These are phyloP conservation scores for Squalus acanthias DNA, from an alignment of 2,797 vertebrate genomes.

Conservation along the genomic window DNA sequence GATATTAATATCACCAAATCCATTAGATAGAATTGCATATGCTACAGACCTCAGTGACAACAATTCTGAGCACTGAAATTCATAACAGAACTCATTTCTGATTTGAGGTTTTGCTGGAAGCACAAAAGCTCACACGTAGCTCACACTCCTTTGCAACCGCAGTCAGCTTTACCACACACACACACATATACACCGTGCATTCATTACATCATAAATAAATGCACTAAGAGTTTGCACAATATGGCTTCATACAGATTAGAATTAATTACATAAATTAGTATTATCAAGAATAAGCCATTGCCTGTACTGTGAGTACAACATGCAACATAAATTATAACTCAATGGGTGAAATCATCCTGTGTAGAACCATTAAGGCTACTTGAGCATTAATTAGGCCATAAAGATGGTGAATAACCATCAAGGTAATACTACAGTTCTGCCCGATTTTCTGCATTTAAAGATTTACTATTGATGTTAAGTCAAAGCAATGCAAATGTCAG, in stretches of 20 bases:
- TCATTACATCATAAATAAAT: background rate
- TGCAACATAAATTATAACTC: background rate
- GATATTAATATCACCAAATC: background rate
- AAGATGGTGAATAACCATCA: background rate
- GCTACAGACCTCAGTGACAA: background rate
- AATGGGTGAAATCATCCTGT: background rate
- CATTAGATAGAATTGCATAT: background rate
- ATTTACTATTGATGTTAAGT: background rate
- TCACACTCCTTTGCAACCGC: background rate
- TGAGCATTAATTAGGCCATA: background rate
- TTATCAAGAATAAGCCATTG: background rate
- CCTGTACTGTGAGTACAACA: background rate
- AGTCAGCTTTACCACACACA: background rate
- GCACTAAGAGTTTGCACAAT: background rate
- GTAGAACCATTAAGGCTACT: background rate
- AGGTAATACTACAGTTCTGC: background rate
- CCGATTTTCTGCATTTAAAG: background rate
- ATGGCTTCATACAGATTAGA: background rate
- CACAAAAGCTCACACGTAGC: background rate
- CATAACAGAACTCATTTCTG: background rate
- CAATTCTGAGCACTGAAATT: background rate
- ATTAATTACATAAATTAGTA: conserved; percentile 9
- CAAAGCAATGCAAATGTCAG: background rate
- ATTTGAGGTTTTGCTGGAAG: background rate
- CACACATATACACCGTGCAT: background rate